Conservation (phyloP, 2,888 invertebrate species). For the Chorisops tibialis region DNA sequence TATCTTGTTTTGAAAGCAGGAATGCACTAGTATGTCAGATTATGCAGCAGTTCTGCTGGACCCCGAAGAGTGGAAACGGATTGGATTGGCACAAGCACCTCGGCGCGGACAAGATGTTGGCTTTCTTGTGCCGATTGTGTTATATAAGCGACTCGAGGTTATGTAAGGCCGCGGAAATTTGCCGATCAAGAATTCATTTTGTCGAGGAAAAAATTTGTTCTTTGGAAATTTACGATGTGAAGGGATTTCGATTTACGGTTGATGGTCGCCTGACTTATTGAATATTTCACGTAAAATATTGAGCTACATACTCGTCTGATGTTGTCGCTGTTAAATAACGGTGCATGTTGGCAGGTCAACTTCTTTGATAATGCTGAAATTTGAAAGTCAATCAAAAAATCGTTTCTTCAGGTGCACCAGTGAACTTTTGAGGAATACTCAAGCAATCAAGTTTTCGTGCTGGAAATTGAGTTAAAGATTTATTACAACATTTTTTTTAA, state of each 20-base stretch:
- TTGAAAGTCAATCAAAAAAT: too few relatives aligned
- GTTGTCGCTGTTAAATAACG: too few relatives aligned
- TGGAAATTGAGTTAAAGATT: too few relatives aligned
- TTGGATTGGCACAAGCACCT: not conserved
- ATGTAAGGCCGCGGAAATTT: constrained; percentile 11
- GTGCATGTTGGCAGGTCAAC: too few relatives aligned
- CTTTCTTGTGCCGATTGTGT: constrained; percentile 8
- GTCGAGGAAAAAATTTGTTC: not conserved
- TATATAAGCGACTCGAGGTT: constrained; percentile 21
- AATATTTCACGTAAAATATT: not conserved
- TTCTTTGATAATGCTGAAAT: too few relatives aligned
- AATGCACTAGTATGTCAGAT: constrained; percentile 21
- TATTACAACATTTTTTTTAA: too few relatives aligned
- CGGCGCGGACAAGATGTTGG: not conserved
- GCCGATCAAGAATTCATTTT: not conserved
- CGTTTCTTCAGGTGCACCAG: too few relatives aligned
- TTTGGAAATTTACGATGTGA: constrained; percentile 19
- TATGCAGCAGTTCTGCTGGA: constrained; percentile 4
- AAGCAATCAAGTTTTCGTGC: too few relatives aligned
- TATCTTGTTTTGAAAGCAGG: constrained; percentile 11
- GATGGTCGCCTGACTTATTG: constrained; percentile 24
- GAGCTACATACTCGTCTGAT: too few relatives aligned
- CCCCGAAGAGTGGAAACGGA: not conserved
- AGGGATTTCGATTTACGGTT: constrained; percentile 21
- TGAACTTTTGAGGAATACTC: too few relatives aligned